Percentiles rank a stretch among this genome's conserved stretches.
These are phyloP conservation scores for Bombus vancouverensis DNA, from an alignment of 1,140 invertebrate species.

Conservation along the genomic window DNA sequence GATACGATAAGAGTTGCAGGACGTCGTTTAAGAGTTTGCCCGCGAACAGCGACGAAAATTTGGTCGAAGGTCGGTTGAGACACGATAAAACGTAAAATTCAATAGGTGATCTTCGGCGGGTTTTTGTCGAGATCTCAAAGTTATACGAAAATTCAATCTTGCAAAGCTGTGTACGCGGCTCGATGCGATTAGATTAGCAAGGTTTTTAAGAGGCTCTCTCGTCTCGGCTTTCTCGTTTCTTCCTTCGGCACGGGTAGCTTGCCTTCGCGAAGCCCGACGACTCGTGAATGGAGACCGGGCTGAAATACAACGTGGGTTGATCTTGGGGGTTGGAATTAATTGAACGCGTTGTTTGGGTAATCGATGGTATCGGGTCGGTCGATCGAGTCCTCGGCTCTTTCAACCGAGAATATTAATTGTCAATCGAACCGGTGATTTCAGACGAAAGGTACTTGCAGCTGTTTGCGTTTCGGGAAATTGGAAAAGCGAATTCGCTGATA, in stretches of 20 bases:
- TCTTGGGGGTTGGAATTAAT: conserved; percentile 43
- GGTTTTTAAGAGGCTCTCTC: conserved; percentile 25
- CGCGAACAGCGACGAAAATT: not conserved
- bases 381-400: conserved; percentile 33
- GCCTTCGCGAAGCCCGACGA: not conserved
- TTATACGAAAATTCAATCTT: conserved; percentile 35
- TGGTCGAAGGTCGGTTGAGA: not conserved
- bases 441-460: conserved; percentile 1
- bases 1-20: conserved; percentile 10
- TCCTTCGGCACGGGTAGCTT: not conserved
- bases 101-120: not conserved
- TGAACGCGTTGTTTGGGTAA: conserved; percentile 50
- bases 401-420: conserved; percentile 50
- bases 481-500: conserved; percentile 16
- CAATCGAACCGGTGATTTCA: conserved; percentile 24
- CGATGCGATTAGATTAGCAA: conserved; percentile 31
- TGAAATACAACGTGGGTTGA: conserved; percentile 30
- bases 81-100: conserved; percentile 11
- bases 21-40: not conserved
- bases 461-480: conserved; percentile 31
- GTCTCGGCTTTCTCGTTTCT: not conserved
- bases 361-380: conserved; percentile 31
- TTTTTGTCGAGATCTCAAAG: not conserved
- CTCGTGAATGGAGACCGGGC: not conserved
- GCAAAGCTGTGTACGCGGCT: not conserved